Evolutionary conservation across 1,140 invertebrate genomes (phyloP), one percentile per base, ranked within the genome.

Genomic region (Zaprionus nigranus): DNA sequence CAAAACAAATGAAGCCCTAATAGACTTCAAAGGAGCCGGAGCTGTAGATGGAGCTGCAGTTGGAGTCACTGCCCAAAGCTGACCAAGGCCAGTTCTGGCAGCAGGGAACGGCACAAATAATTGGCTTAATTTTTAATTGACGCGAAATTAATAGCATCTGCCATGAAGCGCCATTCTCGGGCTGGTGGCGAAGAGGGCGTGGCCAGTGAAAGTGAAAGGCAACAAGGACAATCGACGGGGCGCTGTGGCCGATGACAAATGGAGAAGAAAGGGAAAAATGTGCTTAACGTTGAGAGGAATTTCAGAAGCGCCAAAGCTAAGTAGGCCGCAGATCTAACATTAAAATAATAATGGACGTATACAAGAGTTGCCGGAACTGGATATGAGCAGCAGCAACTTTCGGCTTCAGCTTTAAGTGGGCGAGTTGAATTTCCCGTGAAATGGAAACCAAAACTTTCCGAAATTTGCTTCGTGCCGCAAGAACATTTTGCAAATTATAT

Each of bases 51-150:
- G 5, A 17, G 38, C 38, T n/a, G 7, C 2, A 43, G 40, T 12
- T 7, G 40, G 40, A 64, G 62, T 62, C 6, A n/a, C 30, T 22
- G n/a, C n/a, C 34, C 13, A 20, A 17, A 3, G 54, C 38, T 63
- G 78, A 65, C 64, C 78, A 76, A 77, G 78, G 64, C 65, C 79
- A 61, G 54, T 73, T 64, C 36, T 60, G 24, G 38, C 24, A 49
- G 49, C 40, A 46, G 53, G 59, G 74, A 64, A 61, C 40, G 75
- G 81, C 84, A 84, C 84, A 88, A 88, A 88, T 88, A 88, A 88
- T 88, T 88, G 85, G 85, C 85, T 88, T 88, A 81, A 88, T 90
- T 88, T 88, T 88, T 90, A 88, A 88, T 88, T 88, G 85, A 90
- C 85, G 85, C 81, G 85, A 88, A 88, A 88, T 88, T 88, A 88